These are phyloP conservation scores for Phania funesta DNA, from an alignment of 2,888 invertebrate species.

Conservation along the genomic window DNA sequence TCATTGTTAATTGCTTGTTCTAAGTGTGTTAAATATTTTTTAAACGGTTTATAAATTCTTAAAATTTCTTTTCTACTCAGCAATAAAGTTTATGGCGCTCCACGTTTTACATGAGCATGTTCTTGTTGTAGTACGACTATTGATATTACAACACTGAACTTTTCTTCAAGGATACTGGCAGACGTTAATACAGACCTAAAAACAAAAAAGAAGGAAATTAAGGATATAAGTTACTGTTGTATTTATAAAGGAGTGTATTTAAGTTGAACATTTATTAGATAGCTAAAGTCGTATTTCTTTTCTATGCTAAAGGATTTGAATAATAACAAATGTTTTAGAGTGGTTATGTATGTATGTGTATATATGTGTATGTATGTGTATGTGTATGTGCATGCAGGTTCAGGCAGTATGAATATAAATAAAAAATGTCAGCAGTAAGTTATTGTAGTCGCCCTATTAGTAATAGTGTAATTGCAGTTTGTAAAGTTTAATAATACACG, in stretches of 20 bases:
- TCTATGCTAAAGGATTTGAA: conserved; percentile 22
- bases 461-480: neutral
- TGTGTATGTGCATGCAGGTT: neutral
- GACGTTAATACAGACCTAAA: conserved; percentile 5
- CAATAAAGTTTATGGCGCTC: conserved; percentile 36
- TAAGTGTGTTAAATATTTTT: conserved; percentile 55
- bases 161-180: conserved; percentile 9
- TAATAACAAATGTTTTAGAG: conserved; percentile 32
- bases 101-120: conserved; percentile 11
- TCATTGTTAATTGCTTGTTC: conserved; percentile 52
- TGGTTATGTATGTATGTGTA: neutral
- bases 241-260: neutral
- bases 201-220: conserved; percentile 2
- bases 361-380: neutral
- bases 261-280: conserved; percentile 36
- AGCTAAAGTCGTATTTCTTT: conserved; percentile 30
- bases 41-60: conserved; percentile 63
- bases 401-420: neutral
- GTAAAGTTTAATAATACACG: neutral
- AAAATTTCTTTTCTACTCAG: conserved; percentile 32
- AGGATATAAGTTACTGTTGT: conserved; percentile 5
- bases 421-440: conserved; percentile 19
- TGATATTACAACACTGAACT: conserved; percentile 2
- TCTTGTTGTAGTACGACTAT: neutral
- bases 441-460: conserved; percentile 6